A percentile compares a stretch with the other conserved stretches of the same genome.
Evolutionary conservation across 2,113 vertebrate species (phyloP).

Genomic region (Nibea coibor): DNA sequence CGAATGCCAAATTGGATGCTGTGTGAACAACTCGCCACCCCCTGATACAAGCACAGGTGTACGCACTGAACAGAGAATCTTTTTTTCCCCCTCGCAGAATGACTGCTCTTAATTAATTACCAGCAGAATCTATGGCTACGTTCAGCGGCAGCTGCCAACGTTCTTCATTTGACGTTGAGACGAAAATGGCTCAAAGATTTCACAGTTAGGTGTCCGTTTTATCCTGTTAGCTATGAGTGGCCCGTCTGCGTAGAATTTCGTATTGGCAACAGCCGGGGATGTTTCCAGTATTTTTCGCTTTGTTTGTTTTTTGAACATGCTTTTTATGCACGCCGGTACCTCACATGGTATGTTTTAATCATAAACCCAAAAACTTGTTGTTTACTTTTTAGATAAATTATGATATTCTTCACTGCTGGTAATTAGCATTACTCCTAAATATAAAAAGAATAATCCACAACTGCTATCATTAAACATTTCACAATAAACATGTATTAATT

Average conservation of each 20-base stretch:
- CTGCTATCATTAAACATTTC: no score
- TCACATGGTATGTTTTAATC: no score
- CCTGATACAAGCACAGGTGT: slow-evolving; percentile 52
- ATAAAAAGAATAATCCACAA: no score
- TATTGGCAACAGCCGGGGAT: slow-evolving; percentile 2
- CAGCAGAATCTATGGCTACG: slow-evolving; percentile 37
- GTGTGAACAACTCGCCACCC: slow-evolving; percentile 7
- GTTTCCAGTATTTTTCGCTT: no score
- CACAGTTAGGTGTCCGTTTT: slow-evolving; percentile 1
- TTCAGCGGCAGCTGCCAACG: slow-evolving; percentile 49
- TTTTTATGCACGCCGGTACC: no score
- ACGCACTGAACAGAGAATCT: slow-evolving; percentile 52
- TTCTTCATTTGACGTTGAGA: slow-evolving; percentile 45
- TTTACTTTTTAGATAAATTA: no score
- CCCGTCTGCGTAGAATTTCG: neutral
- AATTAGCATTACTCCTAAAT: no score
- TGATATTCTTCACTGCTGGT: no score
- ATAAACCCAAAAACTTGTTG: no score
- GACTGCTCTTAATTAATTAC: slow-evolving; percentile 67
- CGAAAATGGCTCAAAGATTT: slow-evolving; percentile 51
- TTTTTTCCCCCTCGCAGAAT: slow-evolving; percentile 37
- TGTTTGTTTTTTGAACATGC: no score
- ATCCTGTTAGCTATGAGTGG: neutral
- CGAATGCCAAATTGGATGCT: slow-evolving; percentile 43
- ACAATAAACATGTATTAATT: no score